Percentiles rank a stretch among this genome's conserved stretches.
Conservation (phyloP, 2,888 invertebrate genomes). For the Dicranocentrus wangi region DNA sequence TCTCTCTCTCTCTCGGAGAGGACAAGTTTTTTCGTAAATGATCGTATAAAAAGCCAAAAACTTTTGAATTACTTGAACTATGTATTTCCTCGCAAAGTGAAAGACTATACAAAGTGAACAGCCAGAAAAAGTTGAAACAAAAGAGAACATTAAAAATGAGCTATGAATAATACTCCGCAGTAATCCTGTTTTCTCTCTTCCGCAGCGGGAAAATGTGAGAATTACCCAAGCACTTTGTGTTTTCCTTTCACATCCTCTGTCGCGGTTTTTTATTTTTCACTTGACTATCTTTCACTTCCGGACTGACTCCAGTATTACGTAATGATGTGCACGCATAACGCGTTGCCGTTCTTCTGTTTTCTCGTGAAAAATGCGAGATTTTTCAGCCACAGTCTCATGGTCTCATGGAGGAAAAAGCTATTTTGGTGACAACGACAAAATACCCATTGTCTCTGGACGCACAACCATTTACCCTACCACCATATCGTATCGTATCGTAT, state of each 20-base stretch:
- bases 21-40: background rate
- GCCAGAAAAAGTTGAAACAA: background rate
- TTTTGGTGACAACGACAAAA: constrained; percentile 43
- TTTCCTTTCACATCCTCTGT: background rate
- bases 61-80: constrained; percentile 1
- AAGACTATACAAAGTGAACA: background rate
- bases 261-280: background rate
- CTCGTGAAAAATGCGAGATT: background rate
- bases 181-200: background rate
- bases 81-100: background rate
- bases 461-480: background rate
- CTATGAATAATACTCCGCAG: constrained; percentile 24
- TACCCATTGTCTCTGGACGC: background rate
- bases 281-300: background rate
- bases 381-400: background rate
- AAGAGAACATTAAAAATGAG: constrained; percentile 43
- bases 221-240: constrained; percentile 11
- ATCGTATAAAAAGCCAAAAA: background rate
- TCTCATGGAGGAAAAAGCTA: background rate
- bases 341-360: background rate
- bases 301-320: too few species aligned
- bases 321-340: background rate
- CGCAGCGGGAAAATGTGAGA: background rate
- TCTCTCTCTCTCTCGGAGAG: too few species aligned
- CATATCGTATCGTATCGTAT: too few species aligned